Evolutionary conservation across 2,797 vertebrate species (phyloP), one percentile per base, ranked within the genome.

Genomic region (Lateolabrax maculatus): DNA sequence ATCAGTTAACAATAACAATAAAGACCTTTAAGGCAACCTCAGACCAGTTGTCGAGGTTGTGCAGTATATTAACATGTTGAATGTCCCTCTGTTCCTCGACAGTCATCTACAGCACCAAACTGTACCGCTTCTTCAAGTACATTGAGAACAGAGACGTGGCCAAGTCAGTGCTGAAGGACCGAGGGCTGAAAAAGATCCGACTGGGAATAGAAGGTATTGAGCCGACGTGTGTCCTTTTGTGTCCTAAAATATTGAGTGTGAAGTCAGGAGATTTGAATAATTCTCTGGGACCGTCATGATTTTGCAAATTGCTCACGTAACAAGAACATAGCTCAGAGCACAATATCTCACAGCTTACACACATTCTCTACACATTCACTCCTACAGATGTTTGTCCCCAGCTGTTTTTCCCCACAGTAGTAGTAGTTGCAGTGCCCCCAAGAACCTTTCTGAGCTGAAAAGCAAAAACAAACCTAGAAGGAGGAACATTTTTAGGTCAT

Each of bases 21-120:
- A 31, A 41, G 21, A 6, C 27, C 9, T 62, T 49, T 29, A 39
- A 61, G 34, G 39, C 55, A 1, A 9, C 16, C 9, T 46, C 23
- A 21, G 31, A 31, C 36, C n/a, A 23, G 9, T 13, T 49, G 15
- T 21, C 15, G 36, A 44, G 13, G 21, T 43, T 6, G 8, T 9
- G 7, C 4, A 3, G 9, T 36, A 31, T 21, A 43, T 41, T 62
- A 9, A 11, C 55, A 10, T 72, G 0, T 16, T 63, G 6, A 83
- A 16, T 64, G 25, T 74, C 61, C 19, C n/a, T 84, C 10, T 66
- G 55, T 55, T 71, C 78, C 44, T 83, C 84, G 46, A 12, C 91
- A 99, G 98, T 99, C 92, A 98, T 99, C 94, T 99, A 99, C 96
- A 99, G 98, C 94, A 99, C 98, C 8, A 99, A 99, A 90, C 95